phyloP scores from a whole-genome alignment of 2,888 invertebrate genomes.

The Nemotelus pantherinus region DNA sequence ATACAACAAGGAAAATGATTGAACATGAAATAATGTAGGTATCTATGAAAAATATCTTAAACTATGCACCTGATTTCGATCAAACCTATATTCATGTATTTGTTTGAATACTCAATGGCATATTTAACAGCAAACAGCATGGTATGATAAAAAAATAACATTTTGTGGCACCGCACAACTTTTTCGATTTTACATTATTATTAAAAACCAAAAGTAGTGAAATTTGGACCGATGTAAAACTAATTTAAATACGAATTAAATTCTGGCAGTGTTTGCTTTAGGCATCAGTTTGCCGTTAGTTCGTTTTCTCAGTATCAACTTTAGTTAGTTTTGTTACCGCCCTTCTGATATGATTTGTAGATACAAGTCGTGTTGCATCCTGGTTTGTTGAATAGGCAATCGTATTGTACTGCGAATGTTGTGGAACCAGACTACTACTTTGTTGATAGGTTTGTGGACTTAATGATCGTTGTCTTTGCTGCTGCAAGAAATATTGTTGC shows the following conservation, averaged over 20 bases:
- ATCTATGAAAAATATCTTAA: too few relatives aligned
- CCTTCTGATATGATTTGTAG: conserved; percentile 47
- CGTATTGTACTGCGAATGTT: conserved; percentile 56
- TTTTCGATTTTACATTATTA: neutral
- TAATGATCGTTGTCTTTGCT: conserved; percentile 55
- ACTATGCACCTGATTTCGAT: too few relatives aligned
- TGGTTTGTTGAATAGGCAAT: conserved; percentile 57
- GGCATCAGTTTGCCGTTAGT: neutral
- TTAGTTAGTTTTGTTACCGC: conserved; percentile 35
- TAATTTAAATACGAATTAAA: neutral
- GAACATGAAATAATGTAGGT: too few relatives aligned
- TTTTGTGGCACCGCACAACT: too few relatives aligned
- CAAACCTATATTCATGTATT: too few relatives aligned
- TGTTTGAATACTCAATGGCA: too few relatives aligned
- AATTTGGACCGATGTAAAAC: neutral
- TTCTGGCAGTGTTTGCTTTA: neutral
- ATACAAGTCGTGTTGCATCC: conserved; percentile 44
- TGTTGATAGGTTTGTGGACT: conserved; percentile 52
- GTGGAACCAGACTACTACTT: conserved; percentile 33
- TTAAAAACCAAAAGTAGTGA: neutral
- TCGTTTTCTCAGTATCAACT: neutral
- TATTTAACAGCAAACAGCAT: too few relatives aligned
- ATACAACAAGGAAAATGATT: too few relatives aligned
- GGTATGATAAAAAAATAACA: too few relatives aligned
- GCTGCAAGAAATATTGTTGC: conserved; percentile 44